Base-by-base conservation (phyloP, 2,797 vertebrate species). In the Craterocephalus amniculus region DNA sequence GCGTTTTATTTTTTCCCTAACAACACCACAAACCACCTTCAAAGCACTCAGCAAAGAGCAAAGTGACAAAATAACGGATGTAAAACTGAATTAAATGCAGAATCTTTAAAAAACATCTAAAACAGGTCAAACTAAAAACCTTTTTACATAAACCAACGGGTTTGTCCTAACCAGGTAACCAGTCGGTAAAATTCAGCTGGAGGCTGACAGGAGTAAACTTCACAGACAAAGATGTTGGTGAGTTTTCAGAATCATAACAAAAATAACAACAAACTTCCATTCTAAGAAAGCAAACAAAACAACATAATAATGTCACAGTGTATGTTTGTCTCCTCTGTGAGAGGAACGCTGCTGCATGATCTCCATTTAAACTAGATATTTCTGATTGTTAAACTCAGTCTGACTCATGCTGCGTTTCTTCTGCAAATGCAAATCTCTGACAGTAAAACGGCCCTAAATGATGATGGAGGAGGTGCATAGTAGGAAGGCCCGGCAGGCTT, bases 301-400 rank as follows among this genome's bases (percentile, higher is more conserved):
- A 48, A 22, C 45, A 22, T 48, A 22, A 48, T 22, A 10, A 48
- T 22, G n/a, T 48, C 45, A 48, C n/a, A 48, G 45, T 48, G 45
- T 48, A 20, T 11, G 20, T 48, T 48, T n/a, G 20, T n/a, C 20
- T 45, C 43, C 45, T 48, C 11, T 9, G 6, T 22, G n/a, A 45
- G 43, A 20, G 43, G 43, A 20, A n/a, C 2, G 20, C 43, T 45
- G 43, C 43, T 48, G 45, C 45, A n/a, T 48, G 45, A 48, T 48
- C 45, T 48, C n/a, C n/a, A 48, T 48, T 48, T 48, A 48, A 48
- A 48, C 45, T 22, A n/a, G 45, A 48, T 22, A 45, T 45, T n/a
- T 45, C 43, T 45, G 43, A 45, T 48, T 48, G 45, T 48, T 45
- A 48, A 48, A n/a, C 7, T 45, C 40, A 43, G 40, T 20, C 6